Evolutionary conservation across 2,113 vertebrate genomes (phyloP).

Genomic region (Oplegnathus fasciatus): DNA sequence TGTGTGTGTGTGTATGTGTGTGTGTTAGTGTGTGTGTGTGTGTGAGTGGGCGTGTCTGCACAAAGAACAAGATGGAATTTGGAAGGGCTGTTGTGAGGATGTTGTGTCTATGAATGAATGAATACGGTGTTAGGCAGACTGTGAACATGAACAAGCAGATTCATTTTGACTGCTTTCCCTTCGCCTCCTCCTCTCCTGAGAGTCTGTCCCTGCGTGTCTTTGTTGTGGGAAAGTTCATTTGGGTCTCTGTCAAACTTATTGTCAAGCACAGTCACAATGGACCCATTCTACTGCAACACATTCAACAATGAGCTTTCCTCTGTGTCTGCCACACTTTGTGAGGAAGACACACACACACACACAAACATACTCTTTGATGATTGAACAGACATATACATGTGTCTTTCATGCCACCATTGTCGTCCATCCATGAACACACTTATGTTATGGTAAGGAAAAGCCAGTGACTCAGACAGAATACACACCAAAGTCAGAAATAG

Average conservation of each 20-base stretch:
- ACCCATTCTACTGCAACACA: constrained; percentile 36
- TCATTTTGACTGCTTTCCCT: constrained; percentile 20
- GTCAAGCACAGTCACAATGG: constrained; percentile 44
- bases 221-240: constrained; percentile 52
- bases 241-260: constrained; percentile 51
- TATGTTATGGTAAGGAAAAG: constrained; percentile 24
- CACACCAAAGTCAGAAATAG: constrained; percentile 6
- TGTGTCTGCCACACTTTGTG: constrained; percentile 13
- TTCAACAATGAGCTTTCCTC: constrained; percentile 38
- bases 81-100: constrained; percentile 14
- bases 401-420: background rate
- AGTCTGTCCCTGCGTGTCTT: constrained; percentile 21
- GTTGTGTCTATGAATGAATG: constrained; percentile 26
- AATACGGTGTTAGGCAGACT: background rate
- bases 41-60: background rate
- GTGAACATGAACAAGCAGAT: background rate
- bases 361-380: constrained; percentile 11
- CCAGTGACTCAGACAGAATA: constrained; percentile 30
- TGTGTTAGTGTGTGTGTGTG: background rate
- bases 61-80: constrained; percentile 39
- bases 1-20: constrained; percentile 9
- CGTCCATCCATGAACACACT: constrained; percentile 13
- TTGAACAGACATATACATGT: background rate
- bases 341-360: constrained; percentile 10
- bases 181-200: background rate